Conservation (phyloP, 2,797 vertebrate species). For the Neoniphon sammara region DNA sequence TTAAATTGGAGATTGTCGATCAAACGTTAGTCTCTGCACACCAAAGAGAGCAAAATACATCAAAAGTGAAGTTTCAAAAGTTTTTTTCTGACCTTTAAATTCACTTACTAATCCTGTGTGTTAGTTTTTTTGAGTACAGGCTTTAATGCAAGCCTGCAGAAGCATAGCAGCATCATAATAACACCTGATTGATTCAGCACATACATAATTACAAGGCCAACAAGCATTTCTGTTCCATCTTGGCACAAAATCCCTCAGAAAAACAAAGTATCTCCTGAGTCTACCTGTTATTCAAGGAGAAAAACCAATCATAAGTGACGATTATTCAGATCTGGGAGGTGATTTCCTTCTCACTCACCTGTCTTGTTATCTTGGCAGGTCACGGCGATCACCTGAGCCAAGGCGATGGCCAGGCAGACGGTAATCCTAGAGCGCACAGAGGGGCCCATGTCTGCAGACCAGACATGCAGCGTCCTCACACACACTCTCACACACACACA, state of each 20-base stretch:
- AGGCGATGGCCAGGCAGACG: conserved; percentile 71
- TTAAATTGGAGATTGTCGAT: too few relatives aligned
- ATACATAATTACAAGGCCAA: not conserved
- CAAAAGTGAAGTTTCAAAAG: not conserved
- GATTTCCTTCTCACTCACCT: conserved; percentile 69
- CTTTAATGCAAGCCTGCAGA: not conserved
- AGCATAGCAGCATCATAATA: not conserved
- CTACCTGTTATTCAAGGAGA: not conserved
- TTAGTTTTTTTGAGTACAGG: not conserved
- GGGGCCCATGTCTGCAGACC: conserved; percentile 72
- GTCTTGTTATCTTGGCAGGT: conserved; percentile 73
- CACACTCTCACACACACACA: conserved; percentile 11
- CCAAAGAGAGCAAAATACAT: not conserved
- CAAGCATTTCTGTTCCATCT: not conserved
- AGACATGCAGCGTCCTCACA: conserved; percentile 62
- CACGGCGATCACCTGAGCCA: conserved; percentile 78
- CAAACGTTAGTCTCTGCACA: not conserved
- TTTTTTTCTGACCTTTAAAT: not conserved
- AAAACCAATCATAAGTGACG: conserved; percentile 14
- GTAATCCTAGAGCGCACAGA: conserved; percentile 71
- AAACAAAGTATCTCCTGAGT: not conserved
- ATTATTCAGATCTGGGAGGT: not conserved
- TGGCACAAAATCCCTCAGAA: conserved; percentile 13
- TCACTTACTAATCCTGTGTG: not conserved
- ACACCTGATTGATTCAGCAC: not conserved